Evolutionary conservation across 2,888 invertebrate species (phyloP).

Genomic region (Metopia argyrocephala): DNA sequence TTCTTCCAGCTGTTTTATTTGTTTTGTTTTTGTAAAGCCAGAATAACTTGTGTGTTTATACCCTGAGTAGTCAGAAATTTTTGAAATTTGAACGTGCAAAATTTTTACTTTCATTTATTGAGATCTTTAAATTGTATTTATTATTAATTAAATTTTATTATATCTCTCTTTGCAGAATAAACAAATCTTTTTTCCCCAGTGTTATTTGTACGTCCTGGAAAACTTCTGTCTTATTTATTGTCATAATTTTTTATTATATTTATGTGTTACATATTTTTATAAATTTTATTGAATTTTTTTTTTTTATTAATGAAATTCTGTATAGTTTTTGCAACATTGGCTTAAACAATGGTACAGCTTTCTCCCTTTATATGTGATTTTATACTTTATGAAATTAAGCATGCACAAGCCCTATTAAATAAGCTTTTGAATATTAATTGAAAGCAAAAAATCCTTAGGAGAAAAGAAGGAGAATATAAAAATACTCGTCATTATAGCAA

Average conservation of each 20-base stretch:
- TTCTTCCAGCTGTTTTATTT: too few relatives aligned
- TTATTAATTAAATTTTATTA: neutral
- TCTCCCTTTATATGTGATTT: conserved; percentile 45
- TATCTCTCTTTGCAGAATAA: conserved; percentile 69
- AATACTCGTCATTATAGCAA: conserved; percentile 60
- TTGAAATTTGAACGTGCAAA: too few relatives aligned
- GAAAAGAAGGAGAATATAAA: neutral
- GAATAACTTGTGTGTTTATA: too few relatives aligned
- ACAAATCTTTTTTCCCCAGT: conserved; percentile 18
- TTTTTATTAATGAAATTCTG: too few relatives aligned
- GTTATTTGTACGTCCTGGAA: neutral
- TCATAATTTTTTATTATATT: conserved; percentile 26
- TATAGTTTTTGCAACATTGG: conserved; percentile 19
- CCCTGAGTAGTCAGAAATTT: too few relatives aligned
- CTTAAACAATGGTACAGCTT: conserved; percentile 19
- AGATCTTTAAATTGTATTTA: too few relatives aligned
- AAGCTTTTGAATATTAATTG: too few relatives aligned
- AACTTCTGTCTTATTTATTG: conserved; percentile 51
- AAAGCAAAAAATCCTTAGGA: neutral
- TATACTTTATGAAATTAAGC: conserved; percentile 11
- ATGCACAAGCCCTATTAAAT: neutral
- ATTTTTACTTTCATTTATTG: too few relatives aligned
- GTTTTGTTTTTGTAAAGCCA: too few relatives aligned
- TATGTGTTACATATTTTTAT: conserved; percentile 19
- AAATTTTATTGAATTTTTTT: conserved; percentile 16